A percentile compares a stretch with the other conserved stretches of the same genome.
Conservation (phyloP, 2,888 invertebrate species). For the Habroteleia sp. region DNA sequence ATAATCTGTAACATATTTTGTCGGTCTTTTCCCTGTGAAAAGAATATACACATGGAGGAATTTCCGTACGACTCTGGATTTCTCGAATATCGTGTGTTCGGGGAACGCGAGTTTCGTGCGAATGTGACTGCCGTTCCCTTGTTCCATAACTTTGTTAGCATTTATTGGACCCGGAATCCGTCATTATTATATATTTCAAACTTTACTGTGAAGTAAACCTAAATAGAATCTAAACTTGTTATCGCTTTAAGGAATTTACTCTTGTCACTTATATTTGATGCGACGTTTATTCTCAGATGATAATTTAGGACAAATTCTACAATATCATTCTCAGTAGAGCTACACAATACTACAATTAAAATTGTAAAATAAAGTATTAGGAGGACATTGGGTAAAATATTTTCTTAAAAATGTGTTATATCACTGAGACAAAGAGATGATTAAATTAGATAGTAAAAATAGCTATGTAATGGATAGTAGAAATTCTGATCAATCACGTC, state of each 20-base stretch:
- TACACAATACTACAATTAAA: no score
- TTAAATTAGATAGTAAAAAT: no score
- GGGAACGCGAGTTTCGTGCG: slow-evolving; percentile 21
- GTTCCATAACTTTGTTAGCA: slow-evolving; percentile 51
- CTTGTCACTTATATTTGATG: no score
- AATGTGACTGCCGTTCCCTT: slow-evolving; percentile 27
- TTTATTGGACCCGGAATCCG: slow-evolving; percentile 43
- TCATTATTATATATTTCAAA: slow-evolving; percentile 53
- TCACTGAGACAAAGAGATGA: no score
- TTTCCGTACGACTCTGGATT: slow-evolving; percentile 7
- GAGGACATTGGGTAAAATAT: no score
- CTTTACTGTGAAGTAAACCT: slow-evolving; percentile 17
- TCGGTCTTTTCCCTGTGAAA: slow-evolving; percentile 1
- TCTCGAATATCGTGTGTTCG: slow-evolving; percentile 4
- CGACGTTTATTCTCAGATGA: no score
- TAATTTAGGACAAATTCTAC: no score
- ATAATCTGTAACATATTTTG: slow-evolving; percentile 13
- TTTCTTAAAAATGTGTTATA: no score
- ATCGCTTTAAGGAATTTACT: slow-evolving; percentile 17
- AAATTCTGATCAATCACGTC: no score
- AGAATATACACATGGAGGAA: slow-evolving; percentile 19
- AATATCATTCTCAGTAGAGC: no score
- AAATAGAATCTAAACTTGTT: slow-evolving; percentile 40
- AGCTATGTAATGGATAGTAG: no score
- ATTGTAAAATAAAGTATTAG: no score